Evolutionary conservation across 2,113 vertebrate genomes (phyloP).

Genomic region (Alligator mississippiensis): DNA sequence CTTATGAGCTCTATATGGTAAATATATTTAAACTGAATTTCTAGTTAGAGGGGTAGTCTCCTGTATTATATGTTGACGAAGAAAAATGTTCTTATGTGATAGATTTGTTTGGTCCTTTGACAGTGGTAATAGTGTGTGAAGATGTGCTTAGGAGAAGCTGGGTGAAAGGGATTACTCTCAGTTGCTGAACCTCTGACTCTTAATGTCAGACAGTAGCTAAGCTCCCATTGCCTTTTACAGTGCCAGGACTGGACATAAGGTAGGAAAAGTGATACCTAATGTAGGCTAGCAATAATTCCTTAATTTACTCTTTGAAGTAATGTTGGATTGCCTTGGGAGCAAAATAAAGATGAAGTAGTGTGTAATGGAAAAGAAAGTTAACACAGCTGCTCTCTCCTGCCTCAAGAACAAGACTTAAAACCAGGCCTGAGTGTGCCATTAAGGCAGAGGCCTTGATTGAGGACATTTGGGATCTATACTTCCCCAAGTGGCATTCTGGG

Average conservation of each 20-base stretch:
- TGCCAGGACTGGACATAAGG: background rate
- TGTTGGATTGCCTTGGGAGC: background rate
- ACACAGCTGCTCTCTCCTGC: background rate
- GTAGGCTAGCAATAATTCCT: background rate
- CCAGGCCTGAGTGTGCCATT: background rate
- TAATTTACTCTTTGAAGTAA: background rate
- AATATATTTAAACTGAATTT: conserved; percentile 31
- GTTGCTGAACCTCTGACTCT: too few species aligned
- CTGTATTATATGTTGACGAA: background rate
- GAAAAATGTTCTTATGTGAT: background rate
- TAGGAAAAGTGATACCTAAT: background rate
- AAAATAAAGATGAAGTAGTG: background rate
- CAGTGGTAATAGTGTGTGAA: background rate
- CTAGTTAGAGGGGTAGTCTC: background rate
- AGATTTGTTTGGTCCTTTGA: background rate
- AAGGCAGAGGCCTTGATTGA: background rate
- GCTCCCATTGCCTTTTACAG: background rate
- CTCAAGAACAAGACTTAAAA: background rate
- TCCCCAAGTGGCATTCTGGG: background rate
- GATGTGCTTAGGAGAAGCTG: background rate
- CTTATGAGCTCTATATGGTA: background rate
- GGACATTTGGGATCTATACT: background rate
- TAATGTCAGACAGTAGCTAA: background rate
- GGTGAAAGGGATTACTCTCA: background rate
- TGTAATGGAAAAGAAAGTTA: background rate